Percentiles rank a stretch among this genome's conserved stretches.
phyloP scores from a whole-genome alignment of 2,888 invertebrate genomes.

The Stramonita haemastoma region DNA sequence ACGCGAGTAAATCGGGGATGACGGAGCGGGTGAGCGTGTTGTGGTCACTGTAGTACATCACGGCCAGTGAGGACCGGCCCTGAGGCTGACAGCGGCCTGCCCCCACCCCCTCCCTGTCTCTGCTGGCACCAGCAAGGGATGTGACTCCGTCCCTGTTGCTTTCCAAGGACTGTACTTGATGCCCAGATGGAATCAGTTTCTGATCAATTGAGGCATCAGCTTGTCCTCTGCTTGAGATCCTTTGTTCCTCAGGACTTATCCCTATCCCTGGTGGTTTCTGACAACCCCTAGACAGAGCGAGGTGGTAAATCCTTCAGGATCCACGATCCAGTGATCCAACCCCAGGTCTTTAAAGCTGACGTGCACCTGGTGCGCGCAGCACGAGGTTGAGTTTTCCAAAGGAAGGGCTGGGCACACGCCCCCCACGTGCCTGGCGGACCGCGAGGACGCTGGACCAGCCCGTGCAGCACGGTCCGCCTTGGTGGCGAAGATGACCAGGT shows the following conservation, averaged over 20 bases:
- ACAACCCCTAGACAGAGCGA: constrained; percentile 21
- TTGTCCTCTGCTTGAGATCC: neutral
- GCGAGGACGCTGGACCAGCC: neutral
- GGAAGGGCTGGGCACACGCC: neutral
- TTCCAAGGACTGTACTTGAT: neutral
- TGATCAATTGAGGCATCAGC: neutral
- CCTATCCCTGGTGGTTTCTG: neutral
- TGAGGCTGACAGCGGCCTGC: neutral
- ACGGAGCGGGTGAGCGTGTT: constrained; percentile 14
- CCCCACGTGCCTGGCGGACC: neutral
- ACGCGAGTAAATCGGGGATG: constrained; percentile 20
- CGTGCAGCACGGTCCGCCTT: neutral
- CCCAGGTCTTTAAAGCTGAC: constrained; percentile 34
- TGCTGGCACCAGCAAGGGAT: neutral
- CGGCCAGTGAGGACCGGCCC: neutral
- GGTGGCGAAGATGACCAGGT: constrained; percentile 31
- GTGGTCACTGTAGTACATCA: constrained; percentile 32
- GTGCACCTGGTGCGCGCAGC: constrained; percentile 22
- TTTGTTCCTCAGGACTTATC: neutral
- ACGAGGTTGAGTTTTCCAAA: neutral
- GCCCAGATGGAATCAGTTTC: neutral
- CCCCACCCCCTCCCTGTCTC: neutral
- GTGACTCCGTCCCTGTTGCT: neutral
- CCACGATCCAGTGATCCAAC: constrained; percentile 40
- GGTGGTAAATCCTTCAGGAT: constrained; percentile 33